Percentiles rank a stretch among this genome's conserved stretches.
These are phyloP conservation scores for Engystomops pustulosus DNA, from an alignment of 2,113 vertebrate species.

Conservation along the genomic window DNA sequence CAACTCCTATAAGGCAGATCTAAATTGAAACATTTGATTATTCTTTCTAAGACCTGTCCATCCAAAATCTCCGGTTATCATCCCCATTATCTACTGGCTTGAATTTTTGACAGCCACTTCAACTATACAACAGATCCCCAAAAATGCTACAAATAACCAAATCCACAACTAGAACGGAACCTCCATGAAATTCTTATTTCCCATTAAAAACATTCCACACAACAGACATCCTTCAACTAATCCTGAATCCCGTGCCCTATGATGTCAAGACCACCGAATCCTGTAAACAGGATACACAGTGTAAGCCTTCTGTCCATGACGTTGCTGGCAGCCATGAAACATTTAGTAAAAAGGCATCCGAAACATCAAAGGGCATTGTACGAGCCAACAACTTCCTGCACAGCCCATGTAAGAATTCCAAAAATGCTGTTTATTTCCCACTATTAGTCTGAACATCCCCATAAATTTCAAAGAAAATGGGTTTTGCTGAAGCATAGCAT, in stretches of 20 bases:
- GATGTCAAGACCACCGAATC: neutral
- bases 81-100: too few relatives aligned
- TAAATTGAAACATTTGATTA: too few relatives aligned
- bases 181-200: neutral
- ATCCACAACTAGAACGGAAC: too few relatives aligned
- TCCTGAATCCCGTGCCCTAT: neutral
- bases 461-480: too few relatives aligned
- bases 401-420: neutral
- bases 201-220: neutral
- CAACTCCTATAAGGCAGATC: too few relatives aligned
- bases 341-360: neutral
- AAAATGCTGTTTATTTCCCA: slow-evolving; percentile 20
- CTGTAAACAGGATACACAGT: neutral
- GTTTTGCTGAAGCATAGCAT: too few relatives aligned
- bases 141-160: too few relatives aligned
- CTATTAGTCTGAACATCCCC: neutral
- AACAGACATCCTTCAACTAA: neutral
- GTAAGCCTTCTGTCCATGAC: neutral
- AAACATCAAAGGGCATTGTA: slow-evolving; percentile 23
- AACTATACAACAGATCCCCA: too few relatives aligned
- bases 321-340: neutral
- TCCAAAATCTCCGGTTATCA: too few relatives aligned
- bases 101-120: too few relatives aligned
- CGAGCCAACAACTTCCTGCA: slow-evolving; percentile 27
- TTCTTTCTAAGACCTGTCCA: too few relatives aligned